Evolutionary conservation across 2,888 invertebrate genomes (phyloP).

Genomic region (Lasius platythorax): DNA sequence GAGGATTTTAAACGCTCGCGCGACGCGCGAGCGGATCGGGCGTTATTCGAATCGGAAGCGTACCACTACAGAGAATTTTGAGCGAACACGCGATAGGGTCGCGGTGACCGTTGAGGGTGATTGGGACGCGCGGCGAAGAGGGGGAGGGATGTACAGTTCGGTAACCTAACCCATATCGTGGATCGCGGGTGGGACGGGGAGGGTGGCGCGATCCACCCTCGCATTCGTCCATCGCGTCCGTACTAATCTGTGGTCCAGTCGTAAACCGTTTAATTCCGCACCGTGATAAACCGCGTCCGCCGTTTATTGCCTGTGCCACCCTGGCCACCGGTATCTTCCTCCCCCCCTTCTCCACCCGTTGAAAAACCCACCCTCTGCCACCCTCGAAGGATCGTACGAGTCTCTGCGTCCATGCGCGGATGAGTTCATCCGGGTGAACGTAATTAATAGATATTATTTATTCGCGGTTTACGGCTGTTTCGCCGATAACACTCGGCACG

Average conservation of each 20-base stretch:
- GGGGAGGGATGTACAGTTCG: constrained; percentile 23
- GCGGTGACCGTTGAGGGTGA: constrained; percentile 14
- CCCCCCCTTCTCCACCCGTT: constrained; percentile 13
- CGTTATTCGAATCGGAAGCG: constrained; percentile 48
- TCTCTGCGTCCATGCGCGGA: constrained; percentile 64
- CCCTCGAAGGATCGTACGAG: constrained; percentile 40
- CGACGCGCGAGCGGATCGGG: constrained; percentile 50
- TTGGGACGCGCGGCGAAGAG: constrained; percentile 23
- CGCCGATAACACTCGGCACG: neutral
- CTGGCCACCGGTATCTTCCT: constrained; percentile 57
- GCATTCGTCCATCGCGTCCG: constrained; percentile 83
- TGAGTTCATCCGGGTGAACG: constrained; percentile 77
- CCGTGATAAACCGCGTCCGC: constrained; percentile 84
- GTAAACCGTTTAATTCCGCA: constrained; percentile 86
- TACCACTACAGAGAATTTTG: constrained; percentile 47
- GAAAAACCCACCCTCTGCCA: constrained; percentile 12
- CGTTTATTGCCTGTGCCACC: constrained; percentile 80
- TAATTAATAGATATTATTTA: constrained; percentile 85
- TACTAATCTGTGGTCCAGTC: constrained; percentile 86
- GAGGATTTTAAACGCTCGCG: constrained; percentile 45
- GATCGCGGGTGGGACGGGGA: constrained; percentile 42
- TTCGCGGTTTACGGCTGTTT: constrained; percentile 74
- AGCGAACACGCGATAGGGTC: constrained; percentile 62
- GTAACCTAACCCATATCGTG: constrained; percentile 62
- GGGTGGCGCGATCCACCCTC: constrained; percentile 75